A percentile compares a stretch with the other conserved stretches of the same genome.
phyloP scores from a whole-genome alignment of 2,797 vertebrate genomes.

The Chrysocyon brachyurus region DNA sequence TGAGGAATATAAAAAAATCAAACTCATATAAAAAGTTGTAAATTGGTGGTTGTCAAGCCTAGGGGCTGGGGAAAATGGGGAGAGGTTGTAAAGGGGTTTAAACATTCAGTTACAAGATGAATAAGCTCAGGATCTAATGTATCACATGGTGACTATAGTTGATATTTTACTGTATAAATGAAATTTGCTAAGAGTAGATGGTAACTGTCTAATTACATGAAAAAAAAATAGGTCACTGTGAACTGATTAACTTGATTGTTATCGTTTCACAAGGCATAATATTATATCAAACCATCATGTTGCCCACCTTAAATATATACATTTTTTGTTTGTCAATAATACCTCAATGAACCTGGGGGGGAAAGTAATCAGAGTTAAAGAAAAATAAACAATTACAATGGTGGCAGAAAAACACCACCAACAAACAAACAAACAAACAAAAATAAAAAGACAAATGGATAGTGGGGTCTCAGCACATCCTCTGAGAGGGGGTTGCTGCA shows the following conservation, averaged over 20 bases:
- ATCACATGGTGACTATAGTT: not conserved
- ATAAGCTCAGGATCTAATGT: not conserved
- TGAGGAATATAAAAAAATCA: not conserved
- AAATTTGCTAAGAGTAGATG: not conserved
- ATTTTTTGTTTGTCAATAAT: not conserved
- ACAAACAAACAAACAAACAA: not conserved
- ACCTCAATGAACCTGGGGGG: not conserved
- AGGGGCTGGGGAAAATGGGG: not conserved
- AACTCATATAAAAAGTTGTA: not conserved
- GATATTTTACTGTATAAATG: not conserved
- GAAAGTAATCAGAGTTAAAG: not conserved
- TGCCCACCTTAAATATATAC: not conserved
- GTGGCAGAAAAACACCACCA: not conserved
- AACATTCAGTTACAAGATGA: not conserved
- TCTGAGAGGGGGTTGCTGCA: not conserved
- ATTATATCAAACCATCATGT: not conserved
- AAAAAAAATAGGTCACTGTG: not conserved
- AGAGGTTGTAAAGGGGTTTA: not conserved
- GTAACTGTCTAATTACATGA: not conserved
- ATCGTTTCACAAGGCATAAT: not conserved
- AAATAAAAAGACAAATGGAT: not conserved
- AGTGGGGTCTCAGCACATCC: not conserved
- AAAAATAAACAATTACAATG: not conserved
- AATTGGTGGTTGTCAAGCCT: not conserved
- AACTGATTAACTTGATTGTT: not conserved